phyloP scores from a whole-genome alignment of 2,113 vertebrate species.

The Passerina amoena region DNA sequence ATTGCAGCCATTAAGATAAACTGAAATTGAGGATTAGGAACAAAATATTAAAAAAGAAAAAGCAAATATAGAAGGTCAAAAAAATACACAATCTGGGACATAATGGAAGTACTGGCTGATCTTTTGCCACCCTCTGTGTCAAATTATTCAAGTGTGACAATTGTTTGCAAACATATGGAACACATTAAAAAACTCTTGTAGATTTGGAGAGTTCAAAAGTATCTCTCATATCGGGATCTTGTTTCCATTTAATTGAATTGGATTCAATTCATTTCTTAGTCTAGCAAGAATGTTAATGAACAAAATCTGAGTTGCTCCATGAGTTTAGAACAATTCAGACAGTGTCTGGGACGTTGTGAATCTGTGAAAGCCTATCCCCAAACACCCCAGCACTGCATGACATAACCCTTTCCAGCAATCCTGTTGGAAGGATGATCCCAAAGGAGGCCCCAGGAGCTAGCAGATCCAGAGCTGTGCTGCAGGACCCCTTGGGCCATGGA shows the following conservation, averaged over 20 bases:
- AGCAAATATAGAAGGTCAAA: not conserved
- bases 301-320: not conserved
- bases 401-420: not conserved
- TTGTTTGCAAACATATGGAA: constrained; percentile 14
- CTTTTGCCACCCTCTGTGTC: not conserved
- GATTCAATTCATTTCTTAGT: not conserved
- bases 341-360: not conserved
- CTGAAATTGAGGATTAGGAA: not conserved
- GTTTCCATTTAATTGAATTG: not conserved
- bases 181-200: not conserved
- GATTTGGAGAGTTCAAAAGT: not conserved
- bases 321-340: not conserved
- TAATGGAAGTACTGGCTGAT: not conserved
- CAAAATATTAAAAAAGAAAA: not conserved
- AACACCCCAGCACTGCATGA: not conserved
- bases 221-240: not conserved
- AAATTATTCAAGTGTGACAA: not conserved
- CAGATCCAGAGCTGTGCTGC: not conserved
- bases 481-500: fast-evolving
- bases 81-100: not conserved
- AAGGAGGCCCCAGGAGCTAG: not conserved
- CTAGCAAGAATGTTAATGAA: not conserved
- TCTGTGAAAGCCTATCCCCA: not conserved
- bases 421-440: not conserved
- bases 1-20: not conserved